A percentile compares a stretch with the other conserved stretches of the same genome.
phyloP scores from a whole-genome alignment of 2,113 vertebrate species.

The Grammomys surdaster region DNA sequence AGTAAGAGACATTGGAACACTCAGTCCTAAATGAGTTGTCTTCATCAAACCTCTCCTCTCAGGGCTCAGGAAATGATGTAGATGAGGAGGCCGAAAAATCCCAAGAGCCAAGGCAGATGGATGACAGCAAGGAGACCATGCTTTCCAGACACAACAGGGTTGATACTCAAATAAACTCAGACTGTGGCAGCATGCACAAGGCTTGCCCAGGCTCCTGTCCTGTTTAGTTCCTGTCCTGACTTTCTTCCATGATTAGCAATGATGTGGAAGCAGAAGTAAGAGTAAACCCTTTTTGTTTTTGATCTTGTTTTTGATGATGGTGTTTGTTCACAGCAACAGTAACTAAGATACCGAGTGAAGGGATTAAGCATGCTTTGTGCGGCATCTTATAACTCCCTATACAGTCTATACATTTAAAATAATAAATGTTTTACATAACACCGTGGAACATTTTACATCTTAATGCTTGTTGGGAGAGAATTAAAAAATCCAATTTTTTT shows the following conservation, averaged over 20 bases:
- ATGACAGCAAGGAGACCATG: neutral
- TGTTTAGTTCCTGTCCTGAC: neutral
- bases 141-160: neutral
- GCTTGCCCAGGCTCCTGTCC: neutral
- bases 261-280: neutral
- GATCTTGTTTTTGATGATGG: neutral
- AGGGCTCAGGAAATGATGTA: neutral
- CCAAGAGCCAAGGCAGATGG: neutral
- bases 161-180: neutral
- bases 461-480: neutral
- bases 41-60: neutral
- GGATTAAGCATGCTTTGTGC: neutral
- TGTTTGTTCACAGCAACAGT: neutral
- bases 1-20: neutral
- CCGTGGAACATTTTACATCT: neutral
- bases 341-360: neutral
- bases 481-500: neutral
- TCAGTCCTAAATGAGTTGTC: neutral
- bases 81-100: neutral
- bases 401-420: neutral
- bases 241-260: neutral
- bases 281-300: neutral
- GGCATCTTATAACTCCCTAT: neutral
- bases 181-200: neutral
- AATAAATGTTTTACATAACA: slow-evolving; percentile 46